Percentiles rank a stretch among this genome's conserved stretches.
Evolutionary conservation across 1,140 invertebrate species (phyloP).

Genomic region (Mactra quadrangularis): DNA sequence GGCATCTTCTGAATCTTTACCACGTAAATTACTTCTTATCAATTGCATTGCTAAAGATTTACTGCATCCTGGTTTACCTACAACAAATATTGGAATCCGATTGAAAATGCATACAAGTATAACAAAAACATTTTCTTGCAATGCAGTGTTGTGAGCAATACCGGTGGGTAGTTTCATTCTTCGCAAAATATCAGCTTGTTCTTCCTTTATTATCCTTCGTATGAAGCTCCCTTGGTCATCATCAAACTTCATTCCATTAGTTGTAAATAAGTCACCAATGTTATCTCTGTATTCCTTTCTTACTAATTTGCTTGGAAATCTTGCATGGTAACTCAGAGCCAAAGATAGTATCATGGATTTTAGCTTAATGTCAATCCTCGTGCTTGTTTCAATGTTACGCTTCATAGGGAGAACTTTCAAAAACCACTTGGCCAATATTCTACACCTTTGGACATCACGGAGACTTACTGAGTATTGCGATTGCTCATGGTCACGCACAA

Average conservation of each 20-base stretch:
- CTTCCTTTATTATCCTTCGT: conserved; percentile 32
- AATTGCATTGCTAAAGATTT: conserved; percentile 78
- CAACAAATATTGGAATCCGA: conserved; percentile 75
- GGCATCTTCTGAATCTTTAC: conserved; percentile 64
- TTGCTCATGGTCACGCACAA: conserved; percentile 61
- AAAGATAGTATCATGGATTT: conserved; percentile 40
- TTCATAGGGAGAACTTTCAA: conserved; percentile 45
- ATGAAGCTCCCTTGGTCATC: conserved; percentile 9
- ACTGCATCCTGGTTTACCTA: conserved; percentile 78
- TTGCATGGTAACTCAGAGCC: conserved; percentile 61
- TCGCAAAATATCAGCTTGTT: conserved; percentile 57
- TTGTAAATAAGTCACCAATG: conserved; percentile 31
- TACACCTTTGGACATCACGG: conserved; percentile 72
- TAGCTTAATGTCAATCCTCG: background rate
- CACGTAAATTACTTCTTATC: conserved; percentile 72
- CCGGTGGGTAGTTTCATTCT: conserved; percentile 61
- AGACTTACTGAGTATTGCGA: conserved; percentile 68
- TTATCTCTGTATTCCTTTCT: conserved; percentile 60
- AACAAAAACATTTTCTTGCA: conserved; percentile 78
- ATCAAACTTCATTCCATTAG: conserved; percentile 7
- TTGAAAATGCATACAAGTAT: conserved; percentile 77
- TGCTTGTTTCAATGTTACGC: background rate
- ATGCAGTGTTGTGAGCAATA: conserved; percentile 68
- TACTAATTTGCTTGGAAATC: conserved; percentile 56
- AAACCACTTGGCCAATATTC: conserved; percentile 69